These are phyloP conservation scores for Charina bottae DNA, from an alignment of 2,113 vertebrate species.

Conservation along the genomic window DNA sequence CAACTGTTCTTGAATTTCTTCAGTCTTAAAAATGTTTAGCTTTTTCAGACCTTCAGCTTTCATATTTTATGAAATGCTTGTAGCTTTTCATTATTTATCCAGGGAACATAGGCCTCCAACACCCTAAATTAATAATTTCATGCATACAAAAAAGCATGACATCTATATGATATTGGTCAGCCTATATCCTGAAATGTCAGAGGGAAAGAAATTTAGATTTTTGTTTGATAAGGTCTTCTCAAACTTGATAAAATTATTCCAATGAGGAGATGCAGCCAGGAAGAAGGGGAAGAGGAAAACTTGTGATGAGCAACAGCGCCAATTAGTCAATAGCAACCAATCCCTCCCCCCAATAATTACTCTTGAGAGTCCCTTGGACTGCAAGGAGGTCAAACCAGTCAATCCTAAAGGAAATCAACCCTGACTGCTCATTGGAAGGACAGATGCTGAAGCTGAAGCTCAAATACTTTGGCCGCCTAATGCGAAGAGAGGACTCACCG, in stretches of 20 bases:
- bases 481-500: too few species aligned
- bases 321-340: constrained; percentile 48
- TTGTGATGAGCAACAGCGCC: constrained; percentile 34
- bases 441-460: too few species aligned
- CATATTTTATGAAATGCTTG: constrained; percentile 11
- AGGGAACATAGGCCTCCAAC: not conserved
- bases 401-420: too few species aligned
- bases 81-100: constrained; percentile 12
- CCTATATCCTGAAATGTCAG: rapidly evolving
- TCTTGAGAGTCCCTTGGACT: too few species aligned
- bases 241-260: not conserved
- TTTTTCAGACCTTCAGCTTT: constrained; percentile 5
- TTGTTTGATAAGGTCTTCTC: constrained; percentile 2
- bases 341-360: constrained; percentile 41
- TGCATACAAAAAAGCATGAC: not conserved
- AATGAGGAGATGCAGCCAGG: not conserved
- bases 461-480: too few species aligned
- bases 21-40: constrained; percentile 1
- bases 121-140: not conserved
- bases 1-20: constrained; percentile 23
- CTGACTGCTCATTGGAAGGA: too few species aligned
- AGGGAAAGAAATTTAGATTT: constrained; percentile 19
- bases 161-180: not conserved
- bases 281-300: constrained; percentile 21
- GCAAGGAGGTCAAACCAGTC: too few species aligned